A percentile compares a stretch with the other conserved stretches of the same genome.
phyloP scores from a whole-genome alignment of 1,140 invertebrate species.

The Zaprionus tsacasi region DNA sequence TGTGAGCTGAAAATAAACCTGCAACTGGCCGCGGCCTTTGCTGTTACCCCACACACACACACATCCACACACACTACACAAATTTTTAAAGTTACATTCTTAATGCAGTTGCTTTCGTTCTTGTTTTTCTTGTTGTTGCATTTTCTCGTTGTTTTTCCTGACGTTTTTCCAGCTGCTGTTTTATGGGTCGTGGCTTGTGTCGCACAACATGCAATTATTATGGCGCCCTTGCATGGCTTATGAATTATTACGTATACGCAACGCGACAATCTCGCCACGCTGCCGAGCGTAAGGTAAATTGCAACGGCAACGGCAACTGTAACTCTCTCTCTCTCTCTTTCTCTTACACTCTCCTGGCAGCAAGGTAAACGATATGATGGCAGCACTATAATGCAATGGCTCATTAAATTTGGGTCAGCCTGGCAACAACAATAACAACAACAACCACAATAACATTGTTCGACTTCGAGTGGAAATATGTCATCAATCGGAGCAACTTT shows the following conservation, averaged over 20 bases:
- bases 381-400: slow-evolving; percentile 21
- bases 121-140: neutral
- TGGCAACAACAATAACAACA: neutral
- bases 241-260: slow-evolving; percentile 82
- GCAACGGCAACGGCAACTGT: neutral
- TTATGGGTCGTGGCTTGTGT: slow-evolving; percentile 17
- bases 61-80: slow-evolving; percentile 11
- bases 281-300: slow-evolving; percentile 23
- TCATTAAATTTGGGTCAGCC: slow-evolving; percentile 33
- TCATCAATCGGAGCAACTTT: slow-evolving; percentile 2
- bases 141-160: slow-evolving; percentile 16
- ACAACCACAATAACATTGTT: neutral
- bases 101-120: slow-evolving; percentile 2
- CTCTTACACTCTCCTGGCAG: neutral
- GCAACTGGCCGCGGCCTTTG: slow-evolving; percentile 41
- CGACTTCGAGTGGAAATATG: neutral
- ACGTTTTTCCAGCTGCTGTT: slow-evolving; percentile 23
- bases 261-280: slow-evolving; percentile 45
- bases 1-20: slow-evolving; percentile 53
- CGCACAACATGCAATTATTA: slow-evolving; percentile 68
- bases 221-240: slow-evolving; percentile 67
- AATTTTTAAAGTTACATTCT: slow-evolving; percentile 44
- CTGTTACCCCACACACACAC: slow-evolving; percentile 12
- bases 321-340: neutral
- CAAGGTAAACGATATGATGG: slow-evolving; percentile 27